Evolutionary conservation across 2,888 invertebrate genomes (phyloP), one percentile per base, ranked within the genome.

Genomic region (Therioaphis trifolii): DNA sequence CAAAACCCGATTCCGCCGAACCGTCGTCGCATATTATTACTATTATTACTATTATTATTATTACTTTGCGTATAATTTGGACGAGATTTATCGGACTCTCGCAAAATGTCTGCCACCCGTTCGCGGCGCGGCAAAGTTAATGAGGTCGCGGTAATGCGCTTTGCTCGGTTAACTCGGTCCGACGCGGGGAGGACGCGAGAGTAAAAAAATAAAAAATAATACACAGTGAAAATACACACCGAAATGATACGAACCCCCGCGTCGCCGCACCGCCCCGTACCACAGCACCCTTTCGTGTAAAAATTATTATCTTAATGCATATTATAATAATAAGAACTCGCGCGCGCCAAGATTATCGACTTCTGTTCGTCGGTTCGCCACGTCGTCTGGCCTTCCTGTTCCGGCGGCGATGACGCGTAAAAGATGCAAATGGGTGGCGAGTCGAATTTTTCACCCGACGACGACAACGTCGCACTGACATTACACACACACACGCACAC

Each of bases 391-490:
- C 29, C 61, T 77, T 46, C 61, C 46, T 72, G 49, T 72, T 72
- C 72, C 74, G 74, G 74, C 35, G 55, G 58, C 55, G 40, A 35
- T 58, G 74, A 74, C 35, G 74, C 74, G 40, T 75, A 18, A 75
- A 75, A 35, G 40, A 75, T 75, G 55, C 74, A 40, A 55, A 58
- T 40, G n/a, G n/a, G 58, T 75, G 18, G 74, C 74, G 58, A 40
- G 55, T 75, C 52, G 35, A 55, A 35, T 35, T 75, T 75, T 40
- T 75, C 21, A 29, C 21, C 49, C n/a, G n/a, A n/a, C 14, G 14
- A 7, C 29, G 52, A n/a, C 72, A 52, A 52, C 49, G 43, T 11
- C 24, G 72, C n/a, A 18, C 18, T 14, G 72, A 52, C 29, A 72
- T 49, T 29, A 29, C 49, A 72, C 49, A 52, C 18, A 24, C 21